Base-by-base conservation (phyloP, 2,797 vertebrate species). In the Champsocephalus gunnari region DNA sequence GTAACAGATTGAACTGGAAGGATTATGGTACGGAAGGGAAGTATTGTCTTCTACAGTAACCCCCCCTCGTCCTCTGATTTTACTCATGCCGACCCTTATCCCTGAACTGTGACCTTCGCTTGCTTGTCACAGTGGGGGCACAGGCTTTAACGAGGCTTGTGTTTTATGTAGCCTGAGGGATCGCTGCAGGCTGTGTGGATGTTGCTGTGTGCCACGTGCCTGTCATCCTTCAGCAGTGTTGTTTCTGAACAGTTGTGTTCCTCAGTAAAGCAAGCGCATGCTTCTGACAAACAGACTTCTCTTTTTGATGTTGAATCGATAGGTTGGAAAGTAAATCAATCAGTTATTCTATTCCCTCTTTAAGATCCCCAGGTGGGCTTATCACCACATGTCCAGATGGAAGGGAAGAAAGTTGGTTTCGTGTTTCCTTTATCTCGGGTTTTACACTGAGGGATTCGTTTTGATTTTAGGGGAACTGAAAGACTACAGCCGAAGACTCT, bases 151-250 rank as follows among this genome's bases (percentile, higher is more conserved):
- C 78, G 10, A 91, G 86, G 71, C 85, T 79, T 71, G 80, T 89
- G 87, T 91, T 92, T 93, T 91, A 91, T 88, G 86, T 83, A 89
- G 66, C 86, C 86, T 17, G 62, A 78, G 88, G 85, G 86, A 89
- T 76, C 71, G 13, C 83, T 76, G 75, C 81, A 72, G 80, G 88
- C 83, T 85, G 80, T 70, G 84, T 82, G 80, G 81, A 90, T 84
- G 84, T 78, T 82, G 86, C 81, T 71, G 73, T 63, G 80, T 86
- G 84, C 84, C 86, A 90, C 87, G 77, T 89, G 90, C 87, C 87
- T 89, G 86, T 90, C 84, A 85, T 87, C 81, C 70, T 84, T 87
- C 83, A 87, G 75, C 77, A 38, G 67, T 67, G 76, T 80, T 72
- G 84, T 87, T 91, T 85, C 80, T 87, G 57, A 86, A 71, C 77